A percentile compares a stretch with the other conserved stretches of the same genome.
phyloP scores from a whole-genome alignment of 2,113 vertebrate genomes.

The Zeus faber region DNA sequence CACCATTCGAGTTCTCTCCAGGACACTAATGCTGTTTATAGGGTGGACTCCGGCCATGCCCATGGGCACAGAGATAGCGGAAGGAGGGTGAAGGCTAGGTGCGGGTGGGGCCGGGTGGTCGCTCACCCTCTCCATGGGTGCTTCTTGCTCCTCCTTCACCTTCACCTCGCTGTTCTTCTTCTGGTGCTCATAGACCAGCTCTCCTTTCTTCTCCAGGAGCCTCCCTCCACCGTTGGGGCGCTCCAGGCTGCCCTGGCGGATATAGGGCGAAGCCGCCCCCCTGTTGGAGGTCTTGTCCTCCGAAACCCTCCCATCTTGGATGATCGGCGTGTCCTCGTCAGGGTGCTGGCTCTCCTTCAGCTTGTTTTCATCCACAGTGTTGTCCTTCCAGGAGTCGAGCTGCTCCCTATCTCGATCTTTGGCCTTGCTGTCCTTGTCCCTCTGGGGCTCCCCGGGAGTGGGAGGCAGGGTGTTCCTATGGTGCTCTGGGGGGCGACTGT shows the following conservation, averaged over 20 bases:
- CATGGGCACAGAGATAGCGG: constrained; percentile 86
- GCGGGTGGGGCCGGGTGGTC: constrained; percentile 75
- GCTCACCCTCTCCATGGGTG: constrained; percentile 78
- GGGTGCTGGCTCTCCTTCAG: constrained; percentile 85
- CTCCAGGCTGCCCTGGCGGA: constrained; percentile 73
- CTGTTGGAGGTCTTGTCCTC: constrained; percentile 86
- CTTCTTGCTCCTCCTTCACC: constrained; percentile 96
- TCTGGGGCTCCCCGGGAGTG: constrained; percentile 74
- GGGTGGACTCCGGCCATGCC: constrained; percentile 88
- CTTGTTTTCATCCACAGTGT: constrained; percentile 86
- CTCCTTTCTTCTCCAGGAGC: constrained; percentile 82
- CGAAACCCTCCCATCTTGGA: constrained; percentile 79
- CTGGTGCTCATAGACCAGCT: constrained; percentile 81
- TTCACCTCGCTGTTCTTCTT: constrained; percentile 91
- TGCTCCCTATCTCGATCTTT: constrained; percentile 87
- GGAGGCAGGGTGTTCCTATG: constrained; percentile 77
- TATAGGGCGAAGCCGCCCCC: constrained; percentile 84
- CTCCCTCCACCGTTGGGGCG: no score
- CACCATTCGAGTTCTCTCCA: constrained; percentile 96
- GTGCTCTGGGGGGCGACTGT: constrained; percentile 83
- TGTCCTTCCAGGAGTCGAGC: constrained; percentile 86
- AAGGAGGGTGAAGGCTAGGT: constrained; percentile 79
- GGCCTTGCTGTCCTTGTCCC: constrained; percentile 86
- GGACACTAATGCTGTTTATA: constrained; percentile 86
- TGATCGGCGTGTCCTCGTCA: constrained; percentile 83